These are phyloP conservation scores for Apodemus speciosus DNA, from an alignment of 2,113 vertebrate genomes.

Conservation along the genomic window DNA sequence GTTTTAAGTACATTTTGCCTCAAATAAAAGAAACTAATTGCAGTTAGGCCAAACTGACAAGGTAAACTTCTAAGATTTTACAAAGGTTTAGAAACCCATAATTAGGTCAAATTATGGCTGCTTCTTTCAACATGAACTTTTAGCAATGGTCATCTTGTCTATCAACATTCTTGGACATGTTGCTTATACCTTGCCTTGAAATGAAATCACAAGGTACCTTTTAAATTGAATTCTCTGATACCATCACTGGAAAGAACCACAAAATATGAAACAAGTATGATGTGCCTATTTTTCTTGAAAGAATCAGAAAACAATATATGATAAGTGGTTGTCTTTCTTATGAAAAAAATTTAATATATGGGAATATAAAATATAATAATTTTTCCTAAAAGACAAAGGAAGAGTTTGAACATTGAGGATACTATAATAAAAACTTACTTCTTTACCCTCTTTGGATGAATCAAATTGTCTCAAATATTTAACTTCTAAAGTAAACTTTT, in stretches of 20 bases:
- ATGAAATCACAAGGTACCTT: background rate
- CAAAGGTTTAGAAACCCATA: conserved; percentile 29
- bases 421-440: background rate
- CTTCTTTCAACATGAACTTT: conserved; percentile 15
- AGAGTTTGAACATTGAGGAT: background rate
- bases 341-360: background rate
- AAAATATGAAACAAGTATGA: background rate
- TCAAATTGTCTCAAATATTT: background rate
- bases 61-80: conserved; percentile 50
- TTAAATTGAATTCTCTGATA: background rate
- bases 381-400: background rate
- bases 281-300: background rate
- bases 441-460: background rate
- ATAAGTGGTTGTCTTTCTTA: background rate
- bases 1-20: conserved; percentile 56
- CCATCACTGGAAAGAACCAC: background rate
- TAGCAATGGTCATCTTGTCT: background rate
- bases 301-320: conserved; percentile 1
- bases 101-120: conserved; percentile 18
- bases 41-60: background rate
- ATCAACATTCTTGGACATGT: background rate
- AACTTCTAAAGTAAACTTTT: background rate
- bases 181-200: background rate
- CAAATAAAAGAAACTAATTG: conserved; percentile 58
- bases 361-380: background rate